These are phyloP conservation scores for Chromobotia macracanthus DNA, from an alignment of 2,797 vertebrate species.

Conservation along the genomic window DNA sequence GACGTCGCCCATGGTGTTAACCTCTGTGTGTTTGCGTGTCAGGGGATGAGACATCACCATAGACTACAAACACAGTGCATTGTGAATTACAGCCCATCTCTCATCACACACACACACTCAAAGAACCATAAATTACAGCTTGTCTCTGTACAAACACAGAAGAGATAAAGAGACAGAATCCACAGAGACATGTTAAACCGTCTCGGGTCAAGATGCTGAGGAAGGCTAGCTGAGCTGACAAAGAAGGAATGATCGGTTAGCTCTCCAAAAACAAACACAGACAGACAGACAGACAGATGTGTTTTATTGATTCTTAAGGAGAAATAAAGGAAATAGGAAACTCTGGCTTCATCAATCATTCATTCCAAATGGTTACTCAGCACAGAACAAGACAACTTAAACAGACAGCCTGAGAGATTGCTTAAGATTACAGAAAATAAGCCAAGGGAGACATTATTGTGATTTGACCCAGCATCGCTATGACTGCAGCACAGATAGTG, in stretches of 20 bases:
- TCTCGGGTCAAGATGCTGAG: background rate
- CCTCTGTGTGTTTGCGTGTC: slow-evolving; percentile 75
- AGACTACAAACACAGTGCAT: slow-evolving; percentile 61
- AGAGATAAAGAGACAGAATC: slow-evolving; percentile 58
- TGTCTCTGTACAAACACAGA: slow-evolving; percentile 4
- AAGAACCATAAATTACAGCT: slow-evolving; percentile 58
- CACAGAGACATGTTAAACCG: background rate
- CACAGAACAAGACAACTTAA: slow-evolving; percentile 15
- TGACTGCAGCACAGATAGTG: background rate
- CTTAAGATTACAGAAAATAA: background rate
- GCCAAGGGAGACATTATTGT: background rate
- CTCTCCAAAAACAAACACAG: slow-evolving; percentile 10
- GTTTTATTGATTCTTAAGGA: slow-evolving; percentile 18
- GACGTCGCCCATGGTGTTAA: slow-evolving; percentile 72
- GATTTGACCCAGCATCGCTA: background rate
- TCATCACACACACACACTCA: slow-evolving; percentile 41
- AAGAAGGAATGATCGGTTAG: slow-evolving; percentile 11
- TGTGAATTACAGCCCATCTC: slow-evolving; percentile 67
- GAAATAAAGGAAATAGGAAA: slow-evolving; percentile 17
- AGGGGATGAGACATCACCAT: slow-evolving; percentile 64
- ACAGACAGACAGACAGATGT: background rate
- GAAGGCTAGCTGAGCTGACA: background rate
- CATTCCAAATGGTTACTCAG: slow-evolving; percentile 8
- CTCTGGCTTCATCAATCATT: background rate
- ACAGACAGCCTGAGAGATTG: background rate